Conservation (phyloP, 2,888 invertebrate species). For the Caenorhabditis drosophilae region DNA sequence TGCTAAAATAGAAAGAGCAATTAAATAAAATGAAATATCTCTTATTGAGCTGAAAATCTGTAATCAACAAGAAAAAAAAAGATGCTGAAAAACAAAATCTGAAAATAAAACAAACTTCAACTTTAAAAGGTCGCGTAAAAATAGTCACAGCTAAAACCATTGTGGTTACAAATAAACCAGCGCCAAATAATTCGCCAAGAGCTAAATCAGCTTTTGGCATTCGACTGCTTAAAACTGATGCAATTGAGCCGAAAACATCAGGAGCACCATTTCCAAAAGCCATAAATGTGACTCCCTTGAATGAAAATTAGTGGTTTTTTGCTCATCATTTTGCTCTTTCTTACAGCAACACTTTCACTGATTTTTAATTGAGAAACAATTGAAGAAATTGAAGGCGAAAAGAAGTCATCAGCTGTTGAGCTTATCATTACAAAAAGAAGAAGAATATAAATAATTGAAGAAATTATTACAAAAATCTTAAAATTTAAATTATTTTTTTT, state of each 20-base stretch:
- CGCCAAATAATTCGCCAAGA: slow-evolving; percentile 71
- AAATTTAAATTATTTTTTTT: neutral
- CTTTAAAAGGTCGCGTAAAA: slow-evolving; percentile 73
- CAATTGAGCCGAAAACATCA: slow-evolving; percentile 77
- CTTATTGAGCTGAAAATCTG: slow-evolving; percentile 71
- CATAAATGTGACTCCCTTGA: slow-evolving; percentile 76
- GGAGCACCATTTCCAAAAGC: slow-evolving; percentile 79
- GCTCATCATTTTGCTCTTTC: slow-evolving; percentile 53
- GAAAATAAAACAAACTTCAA: slow-evolving; percentile 44
- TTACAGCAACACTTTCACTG: slow-evolving; percentile 72
- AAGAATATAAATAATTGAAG: slow-evolving; percentile 41
- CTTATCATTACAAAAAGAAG: slow-evolving; percentile 55
- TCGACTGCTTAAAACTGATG: slow-evolving; percentile 70
- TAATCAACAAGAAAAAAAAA: neutral
- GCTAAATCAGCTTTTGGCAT: slow-evolving; percentile 70
- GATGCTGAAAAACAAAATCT: neutral
- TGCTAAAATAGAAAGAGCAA: slow-evolving; percentile 72
- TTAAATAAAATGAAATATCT: slow-evolving; percentile 73
- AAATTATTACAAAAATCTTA: slow-evolving; percentile 39
- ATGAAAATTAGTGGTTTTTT: neutral
- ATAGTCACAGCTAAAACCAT: slow-evolving; percentile 75
- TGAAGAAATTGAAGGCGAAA: slow-evolving; percentile 71
- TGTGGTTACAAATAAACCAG: slow-evolving; percentile 76
- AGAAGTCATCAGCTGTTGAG: slow-evolving; percentile 60
- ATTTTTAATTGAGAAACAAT: slow-evolving; percentile 71